Percentiles rank a stretch among this genome's conserved stretches.
These are phyloP conservation scores for Diachrysia chrysitis DNA, from an alignment of 2,888 invertebrate species.

Conservation along the genomic window DNA sequence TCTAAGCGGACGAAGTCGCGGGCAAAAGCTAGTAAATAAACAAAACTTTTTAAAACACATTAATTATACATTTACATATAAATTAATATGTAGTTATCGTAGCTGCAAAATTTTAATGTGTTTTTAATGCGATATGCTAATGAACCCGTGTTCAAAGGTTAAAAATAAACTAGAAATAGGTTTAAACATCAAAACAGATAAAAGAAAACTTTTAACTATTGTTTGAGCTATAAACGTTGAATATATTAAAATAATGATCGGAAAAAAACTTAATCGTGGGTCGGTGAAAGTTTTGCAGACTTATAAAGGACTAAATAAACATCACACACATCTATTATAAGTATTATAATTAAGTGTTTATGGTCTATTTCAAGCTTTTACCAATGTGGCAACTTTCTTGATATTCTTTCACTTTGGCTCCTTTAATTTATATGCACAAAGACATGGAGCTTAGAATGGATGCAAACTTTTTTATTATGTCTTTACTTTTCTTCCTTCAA, in stretches of 20 bases:
- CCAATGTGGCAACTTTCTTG: neutral
- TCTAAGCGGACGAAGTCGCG: no score
- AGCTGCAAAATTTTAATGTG: neutral
- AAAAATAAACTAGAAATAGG: neutral
- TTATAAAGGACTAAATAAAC: slow-evolving; percentile 15
- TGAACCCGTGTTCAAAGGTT: neutral
- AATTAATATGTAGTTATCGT: neutral
- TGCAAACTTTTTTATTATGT: neutral
- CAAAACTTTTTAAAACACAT: neutral
- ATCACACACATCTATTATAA: neutral
- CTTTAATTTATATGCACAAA: neutral
- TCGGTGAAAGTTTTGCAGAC: slow-evolving; percentile 46
- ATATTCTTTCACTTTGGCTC: neutral
- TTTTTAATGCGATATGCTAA: neutral
- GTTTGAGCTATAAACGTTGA: slow-evolving; percentile 15
- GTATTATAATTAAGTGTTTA: slow-evolving; percentile 19
- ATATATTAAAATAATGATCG: slow-evolving; percentile 19
- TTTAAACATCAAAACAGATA: neutral
- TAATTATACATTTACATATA: neutral
- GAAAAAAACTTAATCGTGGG: slow-evolving; percentile 33
- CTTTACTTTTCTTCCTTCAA: neutral
- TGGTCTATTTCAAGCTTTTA: no score
- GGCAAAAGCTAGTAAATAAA: no score
- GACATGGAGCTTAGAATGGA: neutral
- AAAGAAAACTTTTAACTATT: slow-evolving; percentile 26